These are phyloP conservation scores for Physella acuta DNA, from an alignment of 1,140 invertebrate genomes.

Conservation along the genomic window DNA sequence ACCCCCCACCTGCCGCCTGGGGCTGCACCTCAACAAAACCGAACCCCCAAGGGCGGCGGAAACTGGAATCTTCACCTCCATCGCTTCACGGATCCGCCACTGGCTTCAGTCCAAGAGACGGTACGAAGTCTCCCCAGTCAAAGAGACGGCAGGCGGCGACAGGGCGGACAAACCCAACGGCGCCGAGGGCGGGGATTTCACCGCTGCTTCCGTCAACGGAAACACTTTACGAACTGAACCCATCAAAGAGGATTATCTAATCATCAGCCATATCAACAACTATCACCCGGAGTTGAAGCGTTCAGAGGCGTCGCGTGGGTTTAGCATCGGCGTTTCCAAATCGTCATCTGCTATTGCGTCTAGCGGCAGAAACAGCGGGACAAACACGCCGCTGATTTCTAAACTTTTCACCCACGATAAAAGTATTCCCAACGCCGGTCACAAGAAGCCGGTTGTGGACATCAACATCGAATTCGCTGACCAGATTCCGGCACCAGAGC, in stretches of 20 bases:
- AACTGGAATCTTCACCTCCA: slow-evolving; percentile 12
- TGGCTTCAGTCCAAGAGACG: slow-evolving; percentile 25
- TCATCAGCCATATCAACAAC: slow-evolving; percentile 16
- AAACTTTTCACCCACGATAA: not conserved
- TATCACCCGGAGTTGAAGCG: slow-evolving; percentile 24
- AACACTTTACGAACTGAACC: not conserved
- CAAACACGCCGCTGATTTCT: not conserved
- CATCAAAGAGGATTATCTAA: slow-evolving; percentile 21
- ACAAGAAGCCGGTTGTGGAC: slow-evolving; percentile 12
- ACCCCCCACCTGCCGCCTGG: not conserved
- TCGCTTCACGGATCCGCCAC: slow-evolving; percentile 8
- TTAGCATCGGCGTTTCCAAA: not conserved
- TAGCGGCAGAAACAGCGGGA: not conserved
- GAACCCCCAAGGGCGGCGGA: not conserved
- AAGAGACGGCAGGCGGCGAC: slow-evolving; percentile 7
- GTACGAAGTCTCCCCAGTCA: slow-evolving; percentile 19
- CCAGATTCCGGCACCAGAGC: not conserved
- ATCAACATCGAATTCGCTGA: slow-evolving; percentile 26
- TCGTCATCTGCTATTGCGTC: slow-evolving; percentile 8
- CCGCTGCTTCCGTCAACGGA: not conserved
- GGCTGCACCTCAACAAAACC: not conserved
- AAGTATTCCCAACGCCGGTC: not conserved
- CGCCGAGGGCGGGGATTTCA: not conserved
- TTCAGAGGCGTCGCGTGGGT: not conserved
- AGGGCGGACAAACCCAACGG: not conserved